Conservation (phyloP, 2,888 invertebrate genomes). For the Anticlea derivata region DNA sequence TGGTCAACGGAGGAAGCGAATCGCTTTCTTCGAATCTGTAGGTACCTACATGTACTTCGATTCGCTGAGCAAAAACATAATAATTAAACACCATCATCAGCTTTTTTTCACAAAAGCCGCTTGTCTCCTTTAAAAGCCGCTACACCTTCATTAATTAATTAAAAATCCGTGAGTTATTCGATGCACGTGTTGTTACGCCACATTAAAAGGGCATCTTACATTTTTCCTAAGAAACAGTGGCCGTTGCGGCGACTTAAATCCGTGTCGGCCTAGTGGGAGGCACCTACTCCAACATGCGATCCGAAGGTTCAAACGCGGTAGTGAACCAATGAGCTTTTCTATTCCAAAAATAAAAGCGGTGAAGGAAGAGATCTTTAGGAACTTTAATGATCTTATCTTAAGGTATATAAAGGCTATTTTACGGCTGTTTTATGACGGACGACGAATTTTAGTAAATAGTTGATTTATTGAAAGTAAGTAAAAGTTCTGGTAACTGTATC, state of each 20-base stretch:
- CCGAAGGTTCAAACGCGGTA: no score
- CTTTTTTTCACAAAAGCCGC: constrained; percentile 12
- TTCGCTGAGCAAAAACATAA: background rate
- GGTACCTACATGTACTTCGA: no score
- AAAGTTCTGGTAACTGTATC: constrained; percentile 24
- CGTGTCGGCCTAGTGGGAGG: no score
- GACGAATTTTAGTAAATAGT: background rate
- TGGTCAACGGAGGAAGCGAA: no score
- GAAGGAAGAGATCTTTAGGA: no score
- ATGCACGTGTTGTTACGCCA: constrained; percentile 13
- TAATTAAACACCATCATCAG: background rate
- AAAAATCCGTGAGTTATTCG: constrained; percentile 11
- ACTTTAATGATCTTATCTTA: no score
- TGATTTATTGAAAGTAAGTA: constrained; percentile 21
- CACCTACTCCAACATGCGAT: no score
- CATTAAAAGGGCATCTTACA: constrained; percentile 9
- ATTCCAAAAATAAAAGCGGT: no score
- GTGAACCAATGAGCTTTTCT: no score
- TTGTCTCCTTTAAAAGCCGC: background rate
- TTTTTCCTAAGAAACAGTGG: background rate
- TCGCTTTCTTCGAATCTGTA: no score
- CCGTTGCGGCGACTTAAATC: background rate
- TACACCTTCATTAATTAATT: constrained; percentile 18
- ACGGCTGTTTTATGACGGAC: no score
- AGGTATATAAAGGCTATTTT: no score